Evolutionary conservation across 2,113 vertebrate species (phyloP).

Genomic region (Bettongia penicillata): DNA sequence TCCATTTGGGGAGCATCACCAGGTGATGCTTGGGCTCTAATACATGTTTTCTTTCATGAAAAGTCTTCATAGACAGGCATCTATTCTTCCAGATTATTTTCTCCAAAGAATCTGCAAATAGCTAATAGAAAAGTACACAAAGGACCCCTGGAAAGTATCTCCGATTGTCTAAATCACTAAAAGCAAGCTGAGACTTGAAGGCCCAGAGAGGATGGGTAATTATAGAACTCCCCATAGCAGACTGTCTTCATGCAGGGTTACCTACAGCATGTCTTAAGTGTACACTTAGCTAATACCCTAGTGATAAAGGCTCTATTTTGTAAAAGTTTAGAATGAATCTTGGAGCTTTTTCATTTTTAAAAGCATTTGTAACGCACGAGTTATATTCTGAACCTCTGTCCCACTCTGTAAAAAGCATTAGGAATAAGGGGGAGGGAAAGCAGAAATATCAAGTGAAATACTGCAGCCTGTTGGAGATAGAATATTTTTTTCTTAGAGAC

Average conservation of each 20-base stretch:
- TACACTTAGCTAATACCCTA: slow-evolving; percentile 32
- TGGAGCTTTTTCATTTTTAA: slow-evolving; percentile 44
- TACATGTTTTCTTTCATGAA: slow-evolving; percentile 15
- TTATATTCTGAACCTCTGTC: slow-evolving; percentile 14
- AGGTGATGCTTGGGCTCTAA: slow-evolving; percentile 28
- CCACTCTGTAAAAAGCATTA: slow-evolving; percentile 9
- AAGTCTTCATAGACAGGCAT: not conserved
- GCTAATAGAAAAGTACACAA: not conserved
- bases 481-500: not conserved
- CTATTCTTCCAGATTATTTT: slow-evolving; percentile 5
- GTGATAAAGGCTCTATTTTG: slow-evolving; percentile 22
- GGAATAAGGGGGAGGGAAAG: slow-evolving; percentile 46
- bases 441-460: slow-evolving; percentile 15
- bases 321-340: slow-evolving; percentile 26
- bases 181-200: slow-evolving; percentile 41
- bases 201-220: not conserved
- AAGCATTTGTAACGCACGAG: not conserved
- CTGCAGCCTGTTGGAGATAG: slow-evolving; percentile 38
- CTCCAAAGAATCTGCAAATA: slow-evolving; percentile 40
- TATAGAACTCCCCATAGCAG: not conserved
- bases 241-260: slow-evolving; percentile 33
- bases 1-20: not conserved
- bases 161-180: not conserved
- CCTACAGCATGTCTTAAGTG: slow-evolving; percentile 12
- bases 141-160: slow-evolving; percentile 28